A percentile compares a stretch with the other conserved stretches of the same genome.
Conservation (phyloP, 30 jellyfish, hydroid and myxozoan genomes). For the Aurelia sp. region DNA sequence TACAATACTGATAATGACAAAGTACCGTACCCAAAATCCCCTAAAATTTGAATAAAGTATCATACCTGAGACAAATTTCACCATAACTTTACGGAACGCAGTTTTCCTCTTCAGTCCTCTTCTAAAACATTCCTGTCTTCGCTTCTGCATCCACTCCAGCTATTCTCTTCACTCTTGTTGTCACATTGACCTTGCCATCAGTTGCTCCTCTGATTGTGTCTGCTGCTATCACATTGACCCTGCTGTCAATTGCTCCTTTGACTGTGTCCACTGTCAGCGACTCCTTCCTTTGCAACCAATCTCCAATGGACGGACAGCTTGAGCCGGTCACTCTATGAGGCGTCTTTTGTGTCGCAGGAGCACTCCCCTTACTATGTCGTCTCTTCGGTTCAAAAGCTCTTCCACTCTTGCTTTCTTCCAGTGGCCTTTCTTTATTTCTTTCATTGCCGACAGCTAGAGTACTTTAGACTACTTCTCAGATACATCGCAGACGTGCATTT, state of each 20-base stretch:
- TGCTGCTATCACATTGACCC: constrained; percentile 3
- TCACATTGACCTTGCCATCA: too few species aligned
- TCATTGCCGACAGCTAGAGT: not conserved
- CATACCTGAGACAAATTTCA: constrained; percentile 23
- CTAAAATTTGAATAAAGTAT: constrained; percentile 30
- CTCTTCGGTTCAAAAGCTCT: not conserved
- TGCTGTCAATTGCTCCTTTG: constrained; percentile 24
- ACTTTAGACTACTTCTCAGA: constrained; percentile 7
- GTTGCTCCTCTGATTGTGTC: too few species aligned
- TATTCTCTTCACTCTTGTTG: constrained; percentile 1
- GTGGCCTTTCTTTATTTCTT: not conserved
- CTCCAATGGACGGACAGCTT: not conserved
- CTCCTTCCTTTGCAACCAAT: constrained; percentile 30
- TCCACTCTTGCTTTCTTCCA: not conserved
- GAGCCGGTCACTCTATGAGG: constrained; percentile 35
- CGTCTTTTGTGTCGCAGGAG: constrained; percentile 37
- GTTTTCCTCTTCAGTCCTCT: constrained; percentile 16
- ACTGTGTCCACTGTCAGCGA: constrained; percentile 35
- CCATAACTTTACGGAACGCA: constrained; percentile 24
- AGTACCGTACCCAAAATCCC: constrained; percentile 34
- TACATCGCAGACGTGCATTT: not conserved
- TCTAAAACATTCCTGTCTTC: constrained; percentile 24
- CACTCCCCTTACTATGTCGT: constrained; percentile 1
- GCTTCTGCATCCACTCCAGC: constrained; percentile 27
- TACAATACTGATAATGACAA: not conserved